Evolutionary conservation across 2,888 invertebrate species (phyloP), one percentile per base, ranked within the genome.

Genomic region (Noctua fimbriata): DNA sequence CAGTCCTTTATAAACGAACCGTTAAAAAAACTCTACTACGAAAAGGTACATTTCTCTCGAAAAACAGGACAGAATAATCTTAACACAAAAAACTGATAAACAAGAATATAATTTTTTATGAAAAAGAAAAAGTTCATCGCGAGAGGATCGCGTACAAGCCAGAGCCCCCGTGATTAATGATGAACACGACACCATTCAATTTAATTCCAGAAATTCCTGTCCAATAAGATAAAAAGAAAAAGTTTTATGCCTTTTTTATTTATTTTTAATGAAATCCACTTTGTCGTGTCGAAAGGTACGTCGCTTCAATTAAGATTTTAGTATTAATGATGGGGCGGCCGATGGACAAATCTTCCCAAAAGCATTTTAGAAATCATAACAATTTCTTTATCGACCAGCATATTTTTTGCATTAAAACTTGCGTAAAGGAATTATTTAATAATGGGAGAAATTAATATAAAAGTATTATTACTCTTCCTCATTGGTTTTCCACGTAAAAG

Each of bases 101-200:
- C 69, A 90, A 76, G 83, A 84, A 85, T 81, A 84, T 83, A 65
- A 49, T 83, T 87, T 60, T 90, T 88, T 90, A 92, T 92, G 89
- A 90, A 90, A 91, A 91, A 87, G 88, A 89, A 90, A 90, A 92
- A 93, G 89, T 91, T 92, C 87, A 89, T 90, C 88, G 90, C 49
- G 90, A 90, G 91, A 90, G 79, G 87, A 90, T 90, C 89, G 90
- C 89, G 92, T 86, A 89, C 91, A 91, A 92, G 90, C 89, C 90
- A 91, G 91, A 92, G 89, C 92, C 93, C 90, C 91, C 90, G 92
- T 94, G 95, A 94, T 94, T 93, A 94, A 94, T 94, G 94, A 93
- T 90, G 88, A 91, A 91, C 93, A 93, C 91, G 94, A 93, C 94
- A 92, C 92, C 92, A 93, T 94, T 94, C 94, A 93, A 94, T 94